Percentiles rank a stretch among this genome's conserved stretches.
Evolutionary conservation across 2,888 invertebrate species (phyloP).

Genomic region (Biston betularia): DNA sequence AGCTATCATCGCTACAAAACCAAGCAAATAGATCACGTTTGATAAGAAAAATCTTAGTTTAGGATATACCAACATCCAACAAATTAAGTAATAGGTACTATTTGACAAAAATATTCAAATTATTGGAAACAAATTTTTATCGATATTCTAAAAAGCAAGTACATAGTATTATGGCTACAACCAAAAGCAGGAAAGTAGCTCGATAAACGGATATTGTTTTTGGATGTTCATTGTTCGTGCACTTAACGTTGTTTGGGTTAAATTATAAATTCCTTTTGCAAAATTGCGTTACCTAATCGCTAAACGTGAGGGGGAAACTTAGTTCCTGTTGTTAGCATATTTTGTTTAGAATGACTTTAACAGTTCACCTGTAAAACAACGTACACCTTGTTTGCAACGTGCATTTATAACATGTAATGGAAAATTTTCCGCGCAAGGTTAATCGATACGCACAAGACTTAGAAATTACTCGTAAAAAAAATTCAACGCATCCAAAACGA

Average conservation of each 20-base stretch:
- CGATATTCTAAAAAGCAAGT: constrained; percentile 4
- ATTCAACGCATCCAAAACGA: too few species aligned
- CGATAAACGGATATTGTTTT: constrained; percentile 41
- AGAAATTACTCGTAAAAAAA: too few species aligned
- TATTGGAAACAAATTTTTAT: background rate
- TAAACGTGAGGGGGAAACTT: constrained; percentile 12
- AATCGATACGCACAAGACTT: constrained; percentile 48
- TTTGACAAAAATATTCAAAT: background rate
- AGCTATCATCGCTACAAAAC: too few species aligned
- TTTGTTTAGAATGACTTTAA: background rate
- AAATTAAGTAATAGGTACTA: background rate
- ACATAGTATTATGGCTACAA: constrained; percentile 13
- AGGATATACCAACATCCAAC: too few species aligned
- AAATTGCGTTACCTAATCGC: constrained; percentile 26
- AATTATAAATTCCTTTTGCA: constrained; percentile 33
- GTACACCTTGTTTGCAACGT: too few species aligned
- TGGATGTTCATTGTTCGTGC: constrained; percentile 35
- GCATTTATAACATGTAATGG: too few species aligned
- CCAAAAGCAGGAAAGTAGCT: constrained; percentile 15
- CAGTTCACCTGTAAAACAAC: too few species aligned
- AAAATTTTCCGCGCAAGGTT: background rate
- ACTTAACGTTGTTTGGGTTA: constrained; percentile 38
- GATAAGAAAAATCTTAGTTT: too few species aligned
- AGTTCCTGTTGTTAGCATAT: constrained; percentile 7
- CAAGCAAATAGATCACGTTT: too few species aligned